These are phyloP conservation scores for Synergus itoensis DNA, from an alignment of 2,888 invertebrate species.

Conservation along the genomic window DNA sequence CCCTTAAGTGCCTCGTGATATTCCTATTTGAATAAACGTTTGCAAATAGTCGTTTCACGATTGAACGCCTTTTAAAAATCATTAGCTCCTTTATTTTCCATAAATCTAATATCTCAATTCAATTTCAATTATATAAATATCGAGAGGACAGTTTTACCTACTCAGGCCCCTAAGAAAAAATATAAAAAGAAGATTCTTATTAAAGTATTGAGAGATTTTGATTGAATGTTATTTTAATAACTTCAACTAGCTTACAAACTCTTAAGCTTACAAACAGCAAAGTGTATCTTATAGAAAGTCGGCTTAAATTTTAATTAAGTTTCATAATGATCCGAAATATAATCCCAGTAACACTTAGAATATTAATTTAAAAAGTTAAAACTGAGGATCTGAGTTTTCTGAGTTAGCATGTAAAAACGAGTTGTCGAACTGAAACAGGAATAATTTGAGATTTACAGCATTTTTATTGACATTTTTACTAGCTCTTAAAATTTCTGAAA, in stretches of 20 bases:
- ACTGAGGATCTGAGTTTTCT: neutral
- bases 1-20: slow-evolving; percentile 32
- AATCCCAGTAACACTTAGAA: too few relatives aligned
- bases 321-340: too few relatives aligned
- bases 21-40: slow-evolving; percentile 28
- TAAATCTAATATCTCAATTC: neutral
- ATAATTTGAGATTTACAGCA: neutral
- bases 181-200: neutral
- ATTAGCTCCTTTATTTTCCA: neutral
- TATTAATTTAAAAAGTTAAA: too few relatives aligned
- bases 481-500: slow-evolving; percentile 4
- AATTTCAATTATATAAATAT: neutral
- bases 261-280: too few relatives aligned
- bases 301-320: too few relatives aligned
- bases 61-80: slow-evolving; percentile 24
- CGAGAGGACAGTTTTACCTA: neutral
- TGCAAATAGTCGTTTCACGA: slow-evolving; percentile 27
- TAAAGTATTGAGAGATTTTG: too few relatives aligned
- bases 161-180: neutral
- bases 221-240: too few relatives aligned
- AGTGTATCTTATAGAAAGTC: too few relatives aligned
- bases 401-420: neutral
- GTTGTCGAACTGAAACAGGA: neutral
- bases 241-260: too few relatives aligned
- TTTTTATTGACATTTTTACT: neutral